Conservation (phyloP, 2,888 invertebrate genomes). For the Norana najaformis region DNA sequence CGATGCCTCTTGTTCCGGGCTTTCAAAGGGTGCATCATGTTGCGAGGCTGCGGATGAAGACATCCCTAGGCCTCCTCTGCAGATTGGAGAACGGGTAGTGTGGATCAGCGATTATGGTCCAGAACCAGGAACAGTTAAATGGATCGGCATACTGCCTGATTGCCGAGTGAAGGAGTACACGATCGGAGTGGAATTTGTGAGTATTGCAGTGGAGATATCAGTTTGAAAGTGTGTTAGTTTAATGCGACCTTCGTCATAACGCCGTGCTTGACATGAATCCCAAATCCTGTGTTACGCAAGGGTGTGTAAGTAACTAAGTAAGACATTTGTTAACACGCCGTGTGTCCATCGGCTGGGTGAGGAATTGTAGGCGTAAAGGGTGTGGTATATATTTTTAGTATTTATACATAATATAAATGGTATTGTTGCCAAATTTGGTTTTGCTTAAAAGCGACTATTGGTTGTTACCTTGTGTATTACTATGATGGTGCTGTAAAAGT, state of each 20-base stretch:
- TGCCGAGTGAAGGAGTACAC: slow-evolving; percentile 60
- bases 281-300: too few species aligned
- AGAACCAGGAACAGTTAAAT: slow-evolving; percentile 65
- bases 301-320: too few species aligned
- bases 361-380: too few species aligned
- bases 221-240: not conserved
- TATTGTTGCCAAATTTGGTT: too few species aligned
- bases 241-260: not conserved
- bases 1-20: not conserved
- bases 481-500: too few species aligned
- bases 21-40: not conserved
- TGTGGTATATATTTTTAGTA: too few species aligned
- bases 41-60: not conserved
- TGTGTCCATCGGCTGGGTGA: too few species aligned
- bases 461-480: too few species aligned
- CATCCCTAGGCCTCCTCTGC: slow-evolving; percentile 48
- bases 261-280: too few species aligned
- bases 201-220: slow-evolving; percentile 47
- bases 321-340: too few species aligned
- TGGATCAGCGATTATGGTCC: slow-evolving; percentile 66
- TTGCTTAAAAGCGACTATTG: too few species aligned
- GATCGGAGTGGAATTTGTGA: slow-evolving; percentile 68
- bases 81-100: slow-evolving; percentile 65
- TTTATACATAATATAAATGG: too few species aligned
- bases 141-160: slow-evolving; percentile 66